Percentiles rank a stretch among this genome's conserved stretches.
Evolutionary conservation across 2,888 invertebrate genomes (phyloP).

Genomic region (Amblyjoppa proteus): DNA sequence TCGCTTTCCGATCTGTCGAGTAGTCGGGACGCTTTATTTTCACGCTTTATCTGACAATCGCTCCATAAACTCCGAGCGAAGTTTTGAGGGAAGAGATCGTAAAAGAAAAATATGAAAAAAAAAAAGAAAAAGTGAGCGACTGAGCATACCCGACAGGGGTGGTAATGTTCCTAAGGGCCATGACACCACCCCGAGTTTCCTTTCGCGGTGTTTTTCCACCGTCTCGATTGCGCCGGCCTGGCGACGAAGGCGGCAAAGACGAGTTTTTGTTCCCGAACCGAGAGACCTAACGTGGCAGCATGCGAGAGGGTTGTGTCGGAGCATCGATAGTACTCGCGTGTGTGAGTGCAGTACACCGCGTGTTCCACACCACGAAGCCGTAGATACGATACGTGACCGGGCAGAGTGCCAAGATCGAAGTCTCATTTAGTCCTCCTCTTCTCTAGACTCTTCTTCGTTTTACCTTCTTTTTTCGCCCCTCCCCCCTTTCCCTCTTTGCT

Average conservation of each 20-base stretch:
- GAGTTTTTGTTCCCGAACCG: slow-evolving; percentile 47
- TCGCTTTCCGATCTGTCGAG: not conserved
- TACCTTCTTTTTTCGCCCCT: not conserved
- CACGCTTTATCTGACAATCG: slow-evolving; percentile 19
- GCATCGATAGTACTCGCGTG: slow-evolving; percentile 47
- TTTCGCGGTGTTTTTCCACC: slow-evolving; percentile 60
- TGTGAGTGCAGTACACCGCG: slow-evolving; percentile 24
- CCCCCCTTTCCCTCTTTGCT: not conserved
- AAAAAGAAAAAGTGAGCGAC: slow-evolving; percentile 11
- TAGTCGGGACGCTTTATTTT: not conserved
- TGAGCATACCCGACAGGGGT: slow-evolving; percentile 16
- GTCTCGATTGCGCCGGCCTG: slow-evolving; percentile 55
- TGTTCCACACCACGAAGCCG: slow-evolving; percentile 31
- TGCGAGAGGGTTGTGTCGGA: slow-evolving; percentile 54
- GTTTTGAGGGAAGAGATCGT: slow-evolving; percentile 20
- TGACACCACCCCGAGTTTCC: slow-evolving; percentile 16
- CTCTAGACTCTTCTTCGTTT: slow-evolving; percentile 29
- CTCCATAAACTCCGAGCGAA: not conserved
- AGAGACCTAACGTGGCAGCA: slow-evolving; percentile 27
- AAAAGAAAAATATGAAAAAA: not conserved
- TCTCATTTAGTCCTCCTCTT: slow-evolving; percentile 63
- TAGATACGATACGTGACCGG: slow-evolving; percentile 69
- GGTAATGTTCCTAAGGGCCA: slow-evolving; percentile 42
- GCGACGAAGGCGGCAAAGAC: slow-evolving; percentile 17
- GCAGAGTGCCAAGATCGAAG: slow-evolving; percentile 68